These are phyloP conservation scores for Neocrepidodera transversa DNA, from an alignment of 2,888 invertebrate species.

Conservation along the genomic window DNA sequence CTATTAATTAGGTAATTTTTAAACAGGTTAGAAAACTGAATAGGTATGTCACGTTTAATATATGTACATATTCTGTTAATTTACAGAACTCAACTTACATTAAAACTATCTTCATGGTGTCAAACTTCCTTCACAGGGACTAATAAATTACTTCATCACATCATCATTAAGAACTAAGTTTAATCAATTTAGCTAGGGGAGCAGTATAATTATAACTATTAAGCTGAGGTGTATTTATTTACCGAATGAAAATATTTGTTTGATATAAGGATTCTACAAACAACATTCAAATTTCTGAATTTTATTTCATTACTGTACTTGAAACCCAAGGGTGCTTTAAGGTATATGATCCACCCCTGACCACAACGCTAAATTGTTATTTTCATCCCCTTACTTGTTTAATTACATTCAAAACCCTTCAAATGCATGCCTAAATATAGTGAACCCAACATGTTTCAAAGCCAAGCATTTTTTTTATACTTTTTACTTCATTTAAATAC, in stretches of 20 bases:
- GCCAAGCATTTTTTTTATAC: neutral
- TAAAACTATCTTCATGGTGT: neutral
- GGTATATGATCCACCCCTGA: constrained; percentile 37
- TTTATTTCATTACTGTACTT: constrained; percentile 11
- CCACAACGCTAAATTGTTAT: constrained; percentile 49
- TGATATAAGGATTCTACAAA: neutral
- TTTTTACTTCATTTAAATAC: too few relatives aligned
- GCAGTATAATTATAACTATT: neutral
- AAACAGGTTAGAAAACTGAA: too few relatives aligned
- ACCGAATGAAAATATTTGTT: too few relatives aligned
- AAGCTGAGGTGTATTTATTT: too few relatives aligned
- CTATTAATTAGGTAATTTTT: too few relatives aligned
- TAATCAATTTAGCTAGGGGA: neutral
- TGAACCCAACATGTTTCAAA: constrained; percentile 11
- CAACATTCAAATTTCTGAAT: neutral
- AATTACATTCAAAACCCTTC: constrained; percentile 43
- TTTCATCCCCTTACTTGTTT: constrained; percentile 47
- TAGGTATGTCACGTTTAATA: too few relatives aligned
- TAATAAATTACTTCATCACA: neutral
- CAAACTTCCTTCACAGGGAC: neutral
- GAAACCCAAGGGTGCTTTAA: neutral
- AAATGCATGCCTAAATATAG: constrained; percentile 25
- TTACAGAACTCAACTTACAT: too few relatives aligned
- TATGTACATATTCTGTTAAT: too few relatives aligned
- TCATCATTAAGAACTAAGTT: neutral